Conservation (phyloP, 1,140 invertebrate genomes). For the Hirudo medicinalis region DNA sequence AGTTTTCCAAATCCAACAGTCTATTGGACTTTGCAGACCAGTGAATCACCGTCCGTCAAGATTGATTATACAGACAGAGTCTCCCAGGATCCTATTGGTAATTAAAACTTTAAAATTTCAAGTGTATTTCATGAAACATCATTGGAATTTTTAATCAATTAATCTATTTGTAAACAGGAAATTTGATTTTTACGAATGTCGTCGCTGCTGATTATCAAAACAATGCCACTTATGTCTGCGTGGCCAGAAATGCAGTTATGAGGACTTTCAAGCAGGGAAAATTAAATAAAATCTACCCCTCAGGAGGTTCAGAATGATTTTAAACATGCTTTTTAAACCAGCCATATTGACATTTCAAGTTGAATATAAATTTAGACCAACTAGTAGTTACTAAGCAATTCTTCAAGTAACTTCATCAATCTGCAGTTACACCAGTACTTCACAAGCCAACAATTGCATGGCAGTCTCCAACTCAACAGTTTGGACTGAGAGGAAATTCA, state of each 20-base stretch:
- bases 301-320: too few species aligned
- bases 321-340: too few species aligned
- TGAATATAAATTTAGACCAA: too few species aligned
- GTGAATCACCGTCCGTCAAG: constrained; percentile 22
- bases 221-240: constrained; percentile 17
- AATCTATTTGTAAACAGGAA: constrained; percentile 16
- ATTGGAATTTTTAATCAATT: not conserved
- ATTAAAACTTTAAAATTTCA: too few species aligned
- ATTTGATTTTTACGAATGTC: constrained; percentile 22
- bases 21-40: constrained; percentile 29
- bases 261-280: constrained; percentile 21
- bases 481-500: constrained; percentile 18
- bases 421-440: not conserved
- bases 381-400: too few species aligned
- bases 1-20: constrained; percentile 32
- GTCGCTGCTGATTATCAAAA: constrained; percentile 15
- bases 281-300: constrained; percentile 14
- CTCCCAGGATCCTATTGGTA: constrained; percentile 35
- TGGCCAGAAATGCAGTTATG: constrained; percentile 22
- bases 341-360: too few species aligned
- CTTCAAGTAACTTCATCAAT: too few species aligned
- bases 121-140: not conserved
- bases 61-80: constrained; percentile 32
- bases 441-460: constrained; percentile 17
- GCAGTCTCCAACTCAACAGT: constrained; percentile 21